Evolutionary conservation across 2,113 vertebrate species (phyloP), one percentile per base, ranked within the genome.

Genomic region (Oreochromis spilurus): DNA sequence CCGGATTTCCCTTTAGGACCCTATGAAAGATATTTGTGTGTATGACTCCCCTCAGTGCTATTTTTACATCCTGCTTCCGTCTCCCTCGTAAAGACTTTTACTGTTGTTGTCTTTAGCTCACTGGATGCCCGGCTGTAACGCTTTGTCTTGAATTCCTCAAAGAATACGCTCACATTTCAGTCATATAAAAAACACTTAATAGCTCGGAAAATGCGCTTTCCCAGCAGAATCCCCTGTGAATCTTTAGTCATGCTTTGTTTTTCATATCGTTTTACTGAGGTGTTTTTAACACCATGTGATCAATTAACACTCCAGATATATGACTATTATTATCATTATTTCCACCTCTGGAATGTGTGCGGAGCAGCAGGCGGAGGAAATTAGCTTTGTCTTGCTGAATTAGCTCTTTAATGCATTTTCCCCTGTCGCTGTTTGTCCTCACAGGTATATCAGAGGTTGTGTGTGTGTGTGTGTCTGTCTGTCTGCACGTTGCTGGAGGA

Each of bases 171-270:
- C 86, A 88, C 81, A 90, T 91, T 89, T 93, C 81, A 91, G 60
- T 83, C 75, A 24, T 87, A 94, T 93, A 90, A 92, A 94, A 83
- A 85, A 85, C 88, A 92, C 85, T 93, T 93, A 94, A 93, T 91
- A 92, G 90, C 91, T 93, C 45, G 86, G 89, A 92, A 89, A 93
- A 94, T 94, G 89, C 82, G 82, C 92, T 94, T 93, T 93, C 77
- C 87, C 87, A 83, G 88, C 91, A 89, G 90, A 85, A 88, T 91
- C 92, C 88, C 86, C 81, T 88, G 90, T 89, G 88, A 93, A 92
- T 92, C 88, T 94, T 93, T 91, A 94, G 93, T 90, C 91, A 89
- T 92, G 91, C 86, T 91, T 67, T 92, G 90, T 93, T 92, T 94
- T 91, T 92, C 85, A 91, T 88, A 83, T 89, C 87, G 92, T 93